phyloP scores from a whole-genome alignment of 2,888 invertebrate species.

The Drosophila lacicola region DNA sequence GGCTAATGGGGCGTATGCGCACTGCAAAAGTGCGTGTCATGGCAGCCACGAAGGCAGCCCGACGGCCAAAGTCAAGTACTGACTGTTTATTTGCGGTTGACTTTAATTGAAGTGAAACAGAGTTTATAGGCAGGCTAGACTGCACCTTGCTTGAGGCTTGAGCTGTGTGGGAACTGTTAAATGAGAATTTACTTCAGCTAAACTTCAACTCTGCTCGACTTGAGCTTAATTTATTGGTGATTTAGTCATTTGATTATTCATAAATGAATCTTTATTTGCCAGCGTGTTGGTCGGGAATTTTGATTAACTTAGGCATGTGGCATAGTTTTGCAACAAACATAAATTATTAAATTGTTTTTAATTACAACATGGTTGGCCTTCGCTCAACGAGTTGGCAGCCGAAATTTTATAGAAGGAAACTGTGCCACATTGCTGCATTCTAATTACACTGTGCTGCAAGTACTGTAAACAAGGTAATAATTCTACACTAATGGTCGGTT shows the following conservation, averaged over 20 bases:
- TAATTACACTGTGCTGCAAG: constrained; percentile 6
- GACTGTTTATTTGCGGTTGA: constrained; percentile 1
- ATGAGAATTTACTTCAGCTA: background rate
- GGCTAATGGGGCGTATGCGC: constrained; percentile 59
- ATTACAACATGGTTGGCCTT: constrained; percentile 31
- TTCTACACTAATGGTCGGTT: background rate
- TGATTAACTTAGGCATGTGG: background rate
- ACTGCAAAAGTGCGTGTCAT: constrained; percentile 61
- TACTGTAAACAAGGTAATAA: background rate
- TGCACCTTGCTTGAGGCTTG: background rate
- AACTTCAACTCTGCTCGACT: background rate
- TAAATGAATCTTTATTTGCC: background rate
- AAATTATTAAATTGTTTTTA: constrained; percentile 1
- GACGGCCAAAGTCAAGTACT: constrained; percentile 41
- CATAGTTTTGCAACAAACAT: constrained; percentile 2
- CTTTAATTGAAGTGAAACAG: constrained; percentile 23
- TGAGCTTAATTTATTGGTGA: background rate
- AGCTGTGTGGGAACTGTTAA: background rate
- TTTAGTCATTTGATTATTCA: background rate
- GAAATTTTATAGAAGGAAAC: background rate
- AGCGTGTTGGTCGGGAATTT: background rate
- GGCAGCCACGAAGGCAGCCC: constrained; percentile 10
- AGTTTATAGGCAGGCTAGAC: constrained; percentile 1
- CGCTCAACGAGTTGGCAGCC: background rate
- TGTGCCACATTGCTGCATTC: constrained; percentile 1